Evolutionary conservation across 1,140 invertebrate species (phyloP).

Genomic region (Camponotus vicinus): DNA sequence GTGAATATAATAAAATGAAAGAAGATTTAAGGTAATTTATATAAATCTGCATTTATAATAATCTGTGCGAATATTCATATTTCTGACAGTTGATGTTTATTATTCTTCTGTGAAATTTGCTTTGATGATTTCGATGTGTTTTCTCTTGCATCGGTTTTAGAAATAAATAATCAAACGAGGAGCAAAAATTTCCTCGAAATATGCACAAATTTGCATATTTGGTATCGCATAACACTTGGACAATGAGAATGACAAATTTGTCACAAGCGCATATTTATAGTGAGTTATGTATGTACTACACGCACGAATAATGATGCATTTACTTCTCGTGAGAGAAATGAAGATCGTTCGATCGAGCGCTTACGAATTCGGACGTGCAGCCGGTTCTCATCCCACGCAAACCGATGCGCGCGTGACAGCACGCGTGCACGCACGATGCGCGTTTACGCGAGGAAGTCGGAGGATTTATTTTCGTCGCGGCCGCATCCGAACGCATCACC

Average conservation of each 20-base stretch:
- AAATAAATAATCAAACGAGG: neutral
- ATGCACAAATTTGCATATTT: neutral
- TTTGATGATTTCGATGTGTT: neutral
- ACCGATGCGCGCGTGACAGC: constrained; percentile 11
- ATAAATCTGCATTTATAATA: neutral
- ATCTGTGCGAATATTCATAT: neutral
- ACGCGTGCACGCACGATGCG: constrained; percentile 32
- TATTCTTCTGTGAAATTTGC: neutral
- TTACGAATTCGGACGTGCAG: constrained; percentile 31
- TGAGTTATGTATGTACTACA: neutral
- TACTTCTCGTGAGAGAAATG: constrained; percentile 9
- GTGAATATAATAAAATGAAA: constrained; percentile 4
- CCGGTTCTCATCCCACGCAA: constrained; percentile 44
- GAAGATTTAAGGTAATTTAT: neutral
- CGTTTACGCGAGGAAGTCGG: constrained; percentile 71
- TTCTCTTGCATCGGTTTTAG: neutral
- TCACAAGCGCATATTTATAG: constrained; percentile 26
- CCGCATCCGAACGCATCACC: constrained; percentile 60
- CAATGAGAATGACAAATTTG: neutral
- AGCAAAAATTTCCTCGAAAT: neutral
- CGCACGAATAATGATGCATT: constrained; percentile 16
- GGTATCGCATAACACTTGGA: neutral
- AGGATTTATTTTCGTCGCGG: constrained; percentile 75
- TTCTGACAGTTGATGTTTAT: neutral
- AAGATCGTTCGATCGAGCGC: constrained; percentile 19